Evolutionary conservation across 1,140 invertebrate genomes (phyloP), one percentile per base, ranked within the genome.

Genomic region (Maniola jurtina): DNA sequence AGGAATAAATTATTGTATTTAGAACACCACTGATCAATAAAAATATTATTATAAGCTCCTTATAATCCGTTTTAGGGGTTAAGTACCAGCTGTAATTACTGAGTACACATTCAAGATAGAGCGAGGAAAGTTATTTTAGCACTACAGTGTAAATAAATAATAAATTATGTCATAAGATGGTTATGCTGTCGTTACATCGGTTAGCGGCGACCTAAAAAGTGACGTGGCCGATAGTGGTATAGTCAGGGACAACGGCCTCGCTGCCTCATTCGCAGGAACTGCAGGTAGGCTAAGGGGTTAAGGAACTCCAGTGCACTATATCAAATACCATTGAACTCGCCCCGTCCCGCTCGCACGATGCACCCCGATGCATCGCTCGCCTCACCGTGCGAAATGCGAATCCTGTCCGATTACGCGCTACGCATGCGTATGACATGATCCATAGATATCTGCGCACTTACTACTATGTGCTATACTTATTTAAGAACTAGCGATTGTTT

Each of bases 211-310:
- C 86, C 88, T 86, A 88, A 85, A 84, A 90, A 88, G 80, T 83
- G 86, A 87, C 82, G 83, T 87, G 86, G 79, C 73, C 75, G 79
- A 83, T 86, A 85, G 80, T 85, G 76, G 82, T 82, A 78, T 75
- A 81, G 73, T 81, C 77, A 87, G 88, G 90, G 86, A 90, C 89
- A 89, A 89, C 83, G 88, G 81, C 87, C 86, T 75, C 64, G 73
- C 81, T 75, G 83, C 84, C 88, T 88, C 86, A 87, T 87, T 87
- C 85, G 85, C 87, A 90, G 85, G 87, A 90, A 88, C 79, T 81
- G 83, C 89, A 92, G 89, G 88, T 91, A 92, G 90, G 89, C 88
- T 90, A 91, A 87, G 83, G 89, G 89, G 90, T 91, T 91, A 92
- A 92, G 84, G 89, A 92, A 91, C 91, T 89, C 83, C 72, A 72